Conservation (phyloP, 2,113 vertebrate genomes). For the zebrafish (Danio rerio) region GRCz12tu NC_133196.1:49352501-49353000, state of each 20-base stretch:
- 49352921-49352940: no score
- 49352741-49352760: conserved; percentile 96
- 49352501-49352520: conserved; percentile 19
- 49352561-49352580: conserved; percentile 63
- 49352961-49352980: no score
- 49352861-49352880: no score
- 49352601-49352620: conserved; percentile 81
- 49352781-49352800: not conserved
- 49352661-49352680: conserved; percentile 60
- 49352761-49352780: conserved; percentile 94
- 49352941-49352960: no score
- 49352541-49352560: conserved; percentile 59
- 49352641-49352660: conserved; percentile 61
- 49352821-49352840: not conserved
- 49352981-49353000: no score
- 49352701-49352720: conserved; percentile 94
- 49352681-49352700: conserved; percentile 93
- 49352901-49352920: no score
- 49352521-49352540: conserved; percentile 33
- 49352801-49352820: not conserved
- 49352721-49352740: conserved; percentile 94
- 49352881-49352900: no score
- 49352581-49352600: conserved; percentile 79
- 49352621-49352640: conserved; percentile 82
- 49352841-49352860: no score